Evolutionary conservation across 2,113 vertebrate genomes (phyloP).

Genomic region (Mola mola): DNA sequence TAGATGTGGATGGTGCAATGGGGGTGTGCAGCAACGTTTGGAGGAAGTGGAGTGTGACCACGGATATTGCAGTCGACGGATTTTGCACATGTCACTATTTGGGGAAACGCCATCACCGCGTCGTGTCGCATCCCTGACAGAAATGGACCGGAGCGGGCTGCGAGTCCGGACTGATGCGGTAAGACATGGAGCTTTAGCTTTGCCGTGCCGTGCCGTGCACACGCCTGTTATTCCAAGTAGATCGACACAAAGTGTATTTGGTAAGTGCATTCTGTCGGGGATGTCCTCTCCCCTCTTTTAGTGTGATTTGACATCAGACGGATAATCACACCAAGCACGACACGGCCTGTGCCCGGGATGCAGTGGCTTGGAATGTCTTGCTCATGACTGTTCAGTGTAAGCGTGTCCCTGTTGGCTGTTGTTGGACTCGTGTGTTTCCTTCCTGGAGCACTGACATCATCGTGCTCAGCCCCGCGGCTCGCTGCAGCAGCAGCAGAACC

Average conservation of each 20-base stretch:
- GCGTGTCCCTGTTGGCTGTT: conserved; percentile 13
- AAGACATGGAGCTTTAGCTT: conserved; percentile 52
- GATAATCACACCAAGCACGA: too few relatives aligned
- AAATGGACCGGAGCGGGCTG: conserved; percentile 54
- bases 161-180: conserved; percentile 70
- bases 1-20: conserved; percentile 65
- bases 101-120: conserved; percentile 43
- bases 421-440: conserved; percentile 13
- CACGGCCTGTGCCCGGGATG: neutral
- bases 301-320: too few relatives aligned
- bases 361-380: too few relatives aligned
- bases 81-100: conserved; percentile 65
- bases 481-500: conserved; percentile 40
- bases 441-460: conserved; percentile 58
- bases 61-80: conserved; percentile 57
- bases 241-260: too few relatives aligned
- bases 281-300: too few relatives aligned
- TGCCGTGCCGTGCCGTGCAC: neutral
- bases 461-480: conserved; percentile 31
- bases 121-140: conserved; percentile 26
- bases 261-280: too few relatives aligned
- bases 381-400: neutral
- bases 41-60: conserved; percentile 51
- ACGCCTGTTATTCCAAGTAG: too few relatives aligned
- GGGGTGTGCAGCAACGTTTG: conserved; percentile 49